Evolutionary conservation across 2,797 vertebrate species (phyloP), one percentile per base, ranked within the genome.

Genomic region (Myotis vivesi): DNA sequence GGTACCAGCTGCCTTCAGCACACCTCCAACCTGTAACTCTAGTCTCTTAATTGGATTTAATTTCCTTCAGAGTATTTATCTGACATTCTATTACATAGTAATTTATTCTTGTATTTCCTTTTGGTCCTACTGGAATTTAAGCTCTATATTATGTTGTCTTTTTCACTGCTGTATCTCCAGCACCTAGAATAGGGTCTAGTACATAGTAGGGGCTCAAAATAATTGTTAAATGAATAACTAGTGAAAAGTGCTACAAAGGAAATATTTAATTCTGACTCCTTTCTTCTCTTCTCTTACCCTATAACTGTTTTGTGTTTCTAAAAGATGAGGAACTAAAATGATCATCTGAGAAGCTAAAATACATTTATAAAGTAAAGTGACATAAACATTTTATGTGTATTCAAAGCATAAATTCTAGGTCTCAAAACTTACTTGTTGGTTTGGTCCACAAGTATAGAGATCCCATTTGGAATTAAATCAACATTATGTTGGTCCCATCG

Each of bases 401-500:
- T 91, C 49, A 79, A 89, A 93, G 38, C 13, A 89, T 49, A 77
- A 71, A 62, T 44, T 92, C 28, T 9, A n/a, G 5, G 19, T 90
- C 44, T 80, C 20, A 75, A 83, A 82, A 97, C 97, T 83, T 98
- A 98, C 98, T 97, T 98, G 88, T 98, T 98, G 83, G 41, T 82
- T 73, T 96, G 94, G 64, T 95, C 91, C 89, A 98, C 97, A 87
- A n/a, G 64, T 86, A 79, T 12, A 11, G 82, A 77, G 49, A 17
- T 90, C 44, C 98, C 97, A 94, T 97, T 75, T 93, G 96, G 82
- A 95, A 97, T 94, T 94, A 98, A 93, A 10, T 97, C 49, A 64
- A 87, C 57, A 33, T 96, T 81, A 57, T 59, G 77, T 38, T 96
- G 64, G 66, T 98, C 96, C 98, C 98, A 98, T 10, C 41, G 13